A percentile compares a stretch with the other conserved stretches of the same genome.
phyloP scores from a whole-genome alignment of 2,113 vertebrate species.

The Cinclus mexicanus region DNA sequence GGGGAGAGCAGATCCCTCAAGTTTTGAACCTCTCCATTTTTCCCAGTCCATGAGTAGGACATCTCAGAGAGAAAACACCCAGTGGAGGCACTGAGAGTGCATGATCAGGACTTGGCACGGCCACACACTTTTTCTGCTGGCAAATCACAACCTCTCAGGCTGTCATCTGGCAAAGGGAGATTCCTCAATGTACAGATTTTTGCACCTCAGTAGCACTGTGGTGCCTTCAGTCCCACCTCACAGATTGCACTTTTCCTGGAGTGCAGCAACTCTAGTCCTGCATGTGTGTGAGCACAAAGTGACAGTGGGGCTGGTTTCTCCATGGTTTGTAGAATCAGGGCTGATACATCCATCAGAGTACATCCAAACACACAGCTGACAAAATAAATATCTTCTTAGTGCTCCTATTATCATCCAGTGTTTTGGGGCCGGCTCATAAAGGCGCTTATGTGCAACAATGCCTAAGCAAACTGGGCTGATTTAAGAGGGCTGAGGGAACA shows the following conservation, averaged over 20 bases:
- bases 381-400: slow-evolving; percentile 47
- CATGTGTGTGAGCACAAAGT: background rate
- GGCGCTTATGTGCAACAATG: slow-evolving; percentile 51
- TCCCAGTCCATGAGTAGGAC: background rate
- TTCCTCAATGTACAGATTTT: background rate
- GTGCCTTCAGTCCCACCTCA: background rate
- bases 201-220: background rate
- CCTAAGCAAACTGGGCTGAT: slow-evolving; percentile 63
- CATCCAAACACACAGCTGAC: slow-evolving; percentile 17
- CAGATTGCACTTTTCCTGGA: background rate
- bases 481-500: slow-evolving; percentile 60
- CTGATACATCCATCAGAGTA: background rate
- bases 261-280: background rate
- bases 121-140: background rate
- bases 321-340: background rate
- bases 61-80: background rate
- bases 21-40: background rate
- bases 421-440: slow-evolving; percentile 61
- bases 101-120: background rate
- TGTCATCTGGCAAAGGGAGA: background rate
- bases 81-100: background rate
- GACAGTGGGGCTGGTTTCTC: background rate
- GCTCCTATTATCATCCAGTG: slow-evolving; percentile 60
- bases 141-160: background rate
- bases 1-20: background rate